Percentiles rank a stretch among this genome's conserved stretches.
Evolutionary conservation across 2,113 vertebrate genomes (phyloP).

Genomic region (Alligator sinensis): DNA sequence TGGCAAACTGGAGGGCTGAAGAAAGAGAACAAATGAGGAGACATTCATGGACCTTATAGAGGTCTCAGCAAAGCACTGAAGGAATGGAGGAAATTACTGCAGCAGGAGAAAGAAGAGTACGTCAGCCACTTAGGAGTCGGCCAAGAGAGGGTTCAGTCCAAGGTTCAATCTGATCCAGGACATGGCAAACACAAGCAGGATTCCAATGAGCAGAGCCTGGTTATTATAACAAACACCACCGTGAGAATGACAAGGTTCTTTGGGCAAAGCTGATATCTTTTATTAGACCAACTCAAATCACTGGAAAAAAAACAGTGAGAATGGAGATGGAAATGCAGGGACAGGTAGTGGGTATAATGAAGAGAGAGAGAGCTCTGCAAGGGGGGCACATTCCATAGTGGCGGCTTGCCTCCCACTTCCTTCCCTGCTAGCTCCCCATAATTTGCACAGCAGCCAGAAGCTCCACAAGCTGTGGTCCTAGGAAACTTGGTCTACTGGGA

Average conservation of each 20-base stretch:
- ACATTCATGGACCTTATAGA: neutral
- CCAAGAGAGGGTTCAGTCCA: neutral
- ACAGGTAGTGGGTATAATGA: conserved; percentile 10
- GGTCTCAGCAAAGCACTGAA: neutral
- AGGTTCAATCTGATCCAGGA: neutral
- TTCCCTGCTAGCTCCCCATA: conserved; percentile 9
- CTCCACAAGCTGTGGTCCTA: no score
- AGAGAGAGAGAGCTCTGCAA: conserved; percentile 7
- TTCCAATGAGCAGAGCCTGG: neutral
- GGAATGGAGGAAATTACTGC: neutral
- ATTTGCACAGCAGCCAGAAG: neutral
- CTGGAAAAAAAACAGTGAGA: no score
- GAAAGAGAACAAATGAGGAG: neutral
- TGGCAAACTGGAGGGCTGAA: neutral
- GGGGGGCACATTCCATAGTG: conserved; percentile 11
- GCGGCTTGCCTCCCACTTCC: conserved; percentile 35
- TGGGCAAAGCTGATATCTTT: no score
- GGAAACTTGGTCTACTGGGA: no score
- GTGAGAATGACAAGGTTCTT: no score
- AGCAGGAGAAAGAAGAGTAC: neutral
- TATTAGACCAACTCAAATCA: no score
- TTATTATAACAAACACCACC: neutral
- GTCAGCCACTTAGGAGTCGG: neutral
- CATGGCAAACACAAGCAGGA: neutral
- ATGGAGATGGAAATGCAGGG: neutral